phyloP scores from a whole-genome alignment of 1,140 invertebrate species.

The Watersipora subatra region DNA sequence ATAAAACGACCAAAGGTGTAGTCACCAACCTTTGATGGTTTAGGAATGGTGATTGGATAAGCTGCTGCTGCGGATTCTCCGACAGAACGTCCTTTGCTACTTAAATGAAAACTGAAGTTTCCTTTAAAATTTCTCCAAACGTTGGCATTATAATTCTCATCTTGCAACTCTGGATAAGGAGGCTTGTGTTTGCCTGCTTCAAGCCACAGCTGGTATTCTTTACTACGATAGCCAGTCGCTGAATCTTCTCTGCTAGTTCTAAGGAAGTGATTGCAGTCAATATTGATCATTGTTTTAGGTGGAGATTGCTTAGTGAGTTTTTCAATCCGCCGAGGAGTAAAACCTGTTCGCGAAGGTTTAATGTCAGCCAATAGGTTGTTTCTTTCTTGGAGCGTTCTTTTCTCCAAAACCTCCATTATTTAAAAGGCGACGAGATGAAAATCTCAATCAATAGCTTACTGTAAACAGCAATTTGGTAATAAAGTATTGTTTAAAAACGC shows the following conservation, averaged over 20 bases:
- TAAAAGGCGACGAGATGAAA: too few relatives aligned
- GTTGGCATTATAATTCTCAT: slow-evolving; percentile 35
- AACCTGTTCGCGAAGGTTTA: slow-evolving; percentile 22
- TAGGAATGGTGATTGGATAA: slow-evolving; percentile 36
- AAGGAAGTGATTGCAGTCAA: slow-evolving; percentile 33
- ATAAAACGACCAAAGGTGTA: slow-evolving; percentile 34
- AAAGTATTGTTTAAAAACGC: too few relatives aligned
- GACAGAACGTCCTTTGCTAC: slow-evolving; percentile 25
- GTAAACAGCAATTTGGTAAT: too few relatives aligned
- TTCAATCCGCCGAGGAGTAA: slow-evolving; percentile 27
- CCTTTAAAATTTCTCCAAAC: slow-evolving; percentile 36
- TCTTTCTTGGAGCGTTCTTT: slow-evolving; percentile 23
- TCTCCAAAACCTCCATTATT: neutral
- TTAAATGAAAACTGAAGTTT: slow-evolving; percentile 26
- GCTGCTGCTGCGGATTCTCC: slow-evolving; percentile 31
- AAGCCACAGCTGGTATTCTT: slow-evolving; percentile 32
- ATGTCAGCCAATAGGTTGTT: slow-evolving; percentile 20
- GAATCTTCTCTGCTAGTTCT: slow-evolving; percentile 18
- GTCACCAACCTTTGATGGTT: slow-evolving; percentile 29
- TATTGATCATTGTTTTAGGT: slow-evolving; percentile 26
- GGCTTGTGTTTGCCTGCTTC: slow-evolving; percentile 34
- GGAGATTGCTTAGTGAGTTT: slow-evolving; percentile 18
- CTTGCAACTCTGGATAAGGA: slow-evolving; percentile 22
- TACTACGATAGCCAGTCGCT: slow-evolving; percentile 20
- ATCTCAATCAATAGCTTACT: too few relatives aligned